Conservation (phyloP, 1,140 invertebrate genomes). For the Pseudomyrmex dendroicus region DNA sequence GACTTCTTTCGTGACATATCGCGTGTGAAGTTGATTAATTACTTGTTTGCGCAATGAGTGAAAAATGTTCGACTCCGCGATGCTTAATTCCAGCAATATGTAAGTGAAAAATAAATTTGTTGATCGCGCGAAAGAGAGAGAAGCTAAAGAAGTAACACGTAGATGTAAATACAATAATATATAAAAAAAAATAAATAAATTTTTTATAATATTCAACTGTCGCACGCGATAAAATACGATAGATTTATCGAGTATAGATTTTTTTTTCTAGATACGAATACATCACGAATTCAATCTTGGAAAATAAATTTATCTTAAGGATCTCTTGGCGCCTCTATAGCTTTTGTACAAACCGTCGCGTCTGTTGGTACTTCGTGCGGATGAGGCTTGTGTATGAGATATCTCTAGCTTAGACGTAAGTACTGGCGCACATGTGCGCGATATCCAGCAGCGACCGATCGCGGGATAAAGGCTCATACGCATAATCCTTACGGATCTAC, state of each 20-base stretch:
- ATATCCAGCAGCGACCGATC: conserved; percentile 40
- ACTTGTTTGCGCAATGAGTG: conserved; percentile 1
- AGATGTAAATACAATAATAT: too few species aligned
- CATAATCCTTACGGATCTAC: conserved; percentile 75
- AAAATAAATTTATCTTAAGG: conserved; percentile 55
- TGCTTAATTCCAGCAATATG: too few species aligned
- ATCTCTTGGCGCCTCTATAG: conserved; percentile 11
- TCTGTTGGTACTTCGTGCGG: conserved; percentile 31
- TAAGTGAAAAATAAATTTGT: too few species aligned
- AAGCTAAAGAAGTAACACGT: too few species aligned
- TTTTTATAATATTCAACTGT: background rate
- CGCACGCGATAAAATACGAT: background rate
- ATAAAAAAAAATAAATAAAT: too few species aligned
- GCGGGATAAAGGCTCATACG: conserved; percentile 64
- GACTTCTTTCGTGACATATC: conserved; percentile 44
- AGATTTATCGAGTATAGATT: background rate
- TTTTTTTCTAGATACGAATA: background rate
- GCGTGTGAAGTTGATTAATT: conserved; percentile 64
- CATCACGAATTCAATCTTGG: conserved; percentile 44
- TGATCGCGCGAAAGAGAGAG: too few species aligned
- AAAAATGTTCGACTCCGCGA: background rate
- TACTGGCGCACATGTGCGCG: conserved; percentile 64
- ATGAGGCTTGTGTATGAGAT: conserved; percentile 52
- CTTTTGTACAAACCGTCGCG: conserved; percentile 11
- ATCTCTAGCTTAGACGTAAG: conserved; percentile 62